Percentiles rank a stretch among this genome's conserved stretches.
These are phyloP conservation scores for Muschampia plurimacula DNA, from an alignment of 2,888 invertebrate genomes.

Conservation along the genomic window DNA sequence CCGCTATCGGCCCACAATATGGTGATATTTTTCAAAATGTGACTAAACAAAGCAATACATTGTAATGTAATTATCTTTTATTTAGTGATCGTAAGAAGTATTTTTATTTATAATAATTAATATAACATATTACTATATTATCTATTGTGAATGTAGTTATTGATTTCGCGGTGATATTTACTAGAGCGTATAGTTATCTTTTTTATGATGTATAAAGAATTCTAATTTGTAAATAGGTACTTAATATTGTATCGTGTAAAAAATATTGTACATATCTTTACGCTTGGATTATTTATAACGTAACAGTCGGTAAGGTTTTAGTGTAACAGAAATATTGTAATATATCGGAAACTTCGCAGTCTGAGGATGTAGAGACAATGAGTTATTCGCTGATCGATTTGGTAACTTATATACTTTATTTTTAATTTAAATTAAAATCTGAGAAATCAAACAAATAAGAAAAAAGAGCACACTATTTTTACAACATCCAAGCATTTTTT, in stretches of 20 bases:
- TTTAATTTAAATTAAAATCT: neutral
- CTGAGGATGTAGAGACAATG: conserved; percentile 42
- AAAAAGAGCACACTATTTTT: conserved; percentile 3
- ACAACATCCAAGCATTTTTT: neutral
- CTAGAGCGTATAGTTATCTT: conserved; percentile 82
- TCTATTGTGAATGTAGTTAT: conserved; percentile 84
- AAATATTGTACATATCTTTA: conserved; percentile 86
- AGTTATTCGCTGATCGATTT: conserved; percentile 39
- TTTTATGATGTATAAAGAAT: conserved; percentile 84
- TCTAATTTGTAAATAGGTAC: conserved; percentile 86
- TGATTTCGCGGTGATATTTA: conserved; percentile 85
- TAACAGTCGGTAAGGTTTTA: conserved; percentile 68
- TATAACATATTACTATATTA: conserved; percentile 62
- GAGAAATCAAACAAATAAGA: neutral
- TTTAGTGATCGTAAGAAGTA: conserved; percentile 80
- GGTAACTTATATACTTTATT: neutral
- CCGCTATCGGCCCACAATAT: conserved; percentile 59
- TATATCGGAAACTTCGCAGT: conserved; percentile 52
- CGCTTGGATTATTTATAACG: conserved; percentile 84
- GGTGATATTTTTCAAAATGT: conserved; percentile 90
- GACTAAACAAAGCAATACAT: conserved; percentile 92
- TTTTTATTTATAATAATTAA: conserved; percentile 70
- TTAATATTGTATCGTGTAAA: conserved; percentile 83
- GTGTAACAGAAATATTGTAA: conserved; percentile 65
- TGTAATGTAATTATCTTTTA: conserved; percentile 88